Base-by-base conservation (phyloP, 2,888 invertebrate genomes). In the Melinaea marsaeus region DNA sequence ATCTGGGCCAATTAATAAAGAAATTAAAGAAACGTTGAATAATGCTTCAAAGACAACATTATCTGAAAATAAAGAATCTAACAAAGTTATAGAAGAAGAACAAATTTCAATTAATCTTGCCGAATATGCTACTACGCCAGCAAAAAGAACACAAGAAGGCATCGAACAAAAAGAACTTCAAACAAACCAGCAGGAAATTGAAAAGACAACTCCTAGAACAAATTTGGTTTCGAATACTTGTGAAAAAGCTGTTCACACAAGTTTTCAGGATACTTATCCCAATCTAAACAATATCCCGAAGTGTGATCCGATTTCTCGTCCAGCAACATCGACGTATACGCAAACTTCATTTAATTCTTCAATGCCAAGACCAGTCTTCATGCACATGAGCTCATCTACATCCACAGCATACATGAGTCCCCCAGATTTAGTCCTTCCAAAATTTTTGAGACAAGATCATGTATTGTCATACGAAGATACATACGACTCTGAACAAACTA, bases 361-460 rank as follows among this genome's bases (percentile, higher is more conserved):
- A 2, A 72, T 69, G 55, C 74, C 78, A 47, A 79, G 82, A 69
- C 88, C 88, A 4, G 72, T 80, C 5, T 81, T 82, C 66, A 75
- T 83, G 66, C 89, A 88, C 61, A 86, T 90, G 84, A 90, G 90
- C 71, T 90, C 91, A 13, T 90, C 91, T 2, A 89, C 90, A 13
- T 91, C 91, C 2, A 91, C 91, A 9, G 84, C 90, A 0, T 91
- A 91, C 67, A 85, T 91, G 90, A 91, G 91, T 67, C 91, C 91
- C 5, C 91, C 91, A 51, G 91, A 91, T 65, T 72, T 84, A 67
- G 79, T 91, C 11, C 69, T 88, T 62, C 90, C 90, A 0, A 77
- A 77, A 66, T 85, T 77, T 69, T 71, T 89, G 48, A 83, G 70
- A 74, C 72, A 72, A 32, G 73, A 77, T 66, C 74, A 73, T 66